Evolutionary conservation across 1,140 invertebrate species (phyloP).

Genomic region (Drosophila tani): DNA sequence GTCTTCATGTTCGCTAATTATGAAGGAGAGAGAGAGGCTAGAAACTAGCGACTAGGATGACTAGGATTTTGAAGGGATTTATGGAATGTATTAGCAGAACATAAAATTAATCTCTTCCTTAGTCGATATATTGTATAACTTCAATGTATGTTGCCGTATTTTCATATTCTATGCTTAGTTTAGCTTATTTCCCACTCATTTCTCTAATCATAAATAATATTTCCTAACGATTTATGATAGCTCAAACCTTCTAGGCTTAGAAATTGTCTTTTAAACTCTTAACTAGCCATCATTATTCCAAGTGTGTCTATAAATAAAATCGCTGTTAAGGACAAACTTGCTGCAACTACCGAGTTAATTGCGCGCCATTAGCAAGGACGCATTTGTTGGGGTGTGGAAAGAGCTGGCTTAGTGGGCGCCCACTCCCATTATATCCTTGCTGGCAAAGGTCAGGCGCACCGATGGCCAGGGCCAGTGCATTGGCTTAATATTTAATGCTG

Average conservation of each 20-base stretch:
- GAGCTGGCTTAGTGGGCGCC: not conserved
- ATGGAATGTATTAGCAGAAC: not conserved
- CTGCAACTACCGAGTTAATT: conserved; percentile 57
- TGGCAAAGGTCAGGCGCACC: conserved; percentile 58
- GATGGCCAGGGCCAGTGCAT: conserved; percentile 38
- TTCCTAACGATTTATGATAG: not conserved
- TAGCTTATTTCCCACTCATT: fast-evolving
- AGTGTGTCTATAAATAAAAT: conserved; percentile 5
- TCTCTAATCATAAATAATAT: not conserved
- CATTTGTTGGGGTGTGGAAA: not conserved
- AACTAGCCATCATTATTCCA: not conserved
- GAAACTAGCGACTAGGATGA: not conserved
- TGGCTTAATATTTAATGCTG: conserved; percentile 67
- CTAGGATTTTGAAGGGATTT: not conserved
- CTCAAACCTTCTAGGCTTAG: not conserved
- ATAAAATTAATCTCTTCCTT: not conserved
- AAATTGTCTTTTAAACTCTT: not conserved
- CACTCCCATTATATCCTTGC: conserved; percentile 49
- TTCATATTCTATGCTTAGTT: not conserved
- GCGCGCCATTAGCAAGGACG: conserved; percentile 63
- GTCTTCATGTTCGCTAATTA: not conserved
- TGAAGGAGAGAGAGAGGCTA: no score
- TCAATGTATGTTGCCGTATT: not conserved
- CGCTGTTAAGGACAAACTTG: conserved; percentile 7
- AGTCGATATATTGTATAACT: not conserved